These are phyloP conservation scores for Standfussiana lucernea DNA, from an alignment of 2,888 invertebrate species.

Conservation along the genomic window DNA sequence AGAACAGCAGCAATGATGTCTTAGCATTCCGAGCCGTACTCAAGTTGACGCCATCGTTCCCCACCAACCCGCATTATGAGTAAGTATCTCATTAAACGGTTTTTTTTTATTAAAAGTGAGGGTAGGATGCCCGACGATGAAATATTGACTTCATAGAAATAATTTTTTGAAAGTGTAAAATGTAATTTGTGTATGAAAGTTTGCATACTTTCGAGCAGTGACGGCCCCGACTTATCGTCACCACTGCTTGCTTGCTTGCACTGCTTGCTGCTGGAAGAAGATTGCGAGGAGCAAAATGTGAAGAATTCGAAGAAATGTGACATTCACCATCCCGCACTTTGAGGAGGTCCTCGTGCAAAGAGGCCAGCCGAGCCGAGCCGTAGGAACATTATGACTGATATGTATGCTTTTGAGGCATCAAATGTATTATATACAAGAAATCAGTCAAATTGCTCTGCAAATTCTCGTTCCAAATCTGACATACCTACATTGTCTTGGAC, in stretches of 20 bases:
- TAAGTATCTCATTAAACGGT: slow-evolving; percentile 83
- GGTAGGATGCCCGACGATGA: too few species aligned
- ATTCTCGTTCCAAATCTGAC: not conserved
- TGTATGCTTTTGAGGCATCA: not conserved
- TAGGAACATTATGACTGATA: not conserved
- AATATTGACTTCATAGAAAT: not conserved
- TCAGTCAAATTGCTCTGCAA: not conserved
- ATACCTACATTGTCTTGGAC: not conserved
- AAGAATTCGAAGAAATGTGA: not conserved
- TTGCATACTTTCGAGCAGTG: not conserved
- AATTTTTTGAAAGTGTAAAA: too few species aligned
- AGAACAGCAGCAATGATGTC: slow-evolving; percentile 92
- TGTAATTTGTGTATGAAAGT: not conserved
- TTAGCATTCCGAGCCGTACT: slow-evolving; percentile 95
- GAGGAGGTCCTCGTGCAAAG: not conserved
- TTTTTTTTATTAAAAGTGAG: not conserved
- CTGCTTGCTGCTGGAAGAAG: too few species aligned
- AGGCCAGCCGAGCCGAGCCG: too few species aligned
- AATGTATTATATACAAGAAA: not conserved
- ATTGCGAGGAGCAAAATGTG: not conserved
- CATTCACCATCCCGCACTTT: not conserved
- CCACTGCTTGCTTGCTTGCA: not conserved
- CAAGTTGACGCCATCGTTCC: slow-evolving; percentile 94
- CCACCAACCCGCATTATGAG: slow-evolving; percentile 94
- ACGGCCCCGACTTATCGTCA: not conserved